Evolutionary conservation across 2,888 invertebrate species (phyloP), one percentile per base, ranked within the genome.

Genomic region (Charanyca ferruginea): DNA sequence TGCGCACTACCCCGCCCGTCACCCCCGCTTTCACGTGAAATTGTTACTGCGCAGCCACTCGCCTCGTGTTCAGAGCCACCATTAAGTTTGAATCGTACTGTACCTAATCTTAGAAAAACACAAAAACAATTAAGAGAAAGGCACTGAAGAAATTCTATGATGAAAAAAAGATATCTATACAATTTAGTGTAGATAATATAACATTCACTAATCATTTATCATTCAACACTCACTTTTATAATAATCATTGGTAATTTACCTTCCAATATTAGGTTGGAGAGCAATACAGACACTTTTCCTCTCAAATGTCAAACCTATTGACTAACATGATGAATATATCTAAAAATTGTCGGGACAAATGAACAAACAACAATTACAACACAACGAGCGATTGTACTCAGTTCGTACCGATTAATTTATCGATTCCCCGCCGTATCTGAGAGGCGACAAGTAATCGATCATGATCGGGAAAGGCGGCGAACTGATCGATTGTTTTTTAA

Each of bases 391-490:
- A 84, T 85, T 84, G 84, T 83, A 77, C 80, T 70, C 66, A 72
- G 76, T 67, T 75, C 86, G 58, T 53, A 72, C 88, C 91, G 91
- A 93, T 94, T 93, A 93, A 94, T 93, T 79, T 93, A 94, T 89
- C 88, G 87, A 87, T 88, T 83, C 84, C 83, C 73, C 84, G 90
- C 90, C 87, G 86, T 89, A 89, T 88, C 87, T 87, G 81, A 87
- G 83, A 87, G 85, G 89, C 81, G 89, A 88, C 92, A 88, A 89
- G 84, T 87, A 87, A 94, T 94, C 94, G 89, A 93, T 94, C 94
- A 94, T 87, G 79, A 80, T 79, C 84, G 79, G 80, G 80, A 69
- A 87, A 93, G 92, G 94, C 93, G 94, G 91, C 91, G 89, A 83
- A 71, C 87, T 92, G 93, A 94, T 93, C 87, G 93, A 94, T 93